Conservation (phyloP, 2,113 vertebrate species). For the Microcebus jonahi region DNA sequence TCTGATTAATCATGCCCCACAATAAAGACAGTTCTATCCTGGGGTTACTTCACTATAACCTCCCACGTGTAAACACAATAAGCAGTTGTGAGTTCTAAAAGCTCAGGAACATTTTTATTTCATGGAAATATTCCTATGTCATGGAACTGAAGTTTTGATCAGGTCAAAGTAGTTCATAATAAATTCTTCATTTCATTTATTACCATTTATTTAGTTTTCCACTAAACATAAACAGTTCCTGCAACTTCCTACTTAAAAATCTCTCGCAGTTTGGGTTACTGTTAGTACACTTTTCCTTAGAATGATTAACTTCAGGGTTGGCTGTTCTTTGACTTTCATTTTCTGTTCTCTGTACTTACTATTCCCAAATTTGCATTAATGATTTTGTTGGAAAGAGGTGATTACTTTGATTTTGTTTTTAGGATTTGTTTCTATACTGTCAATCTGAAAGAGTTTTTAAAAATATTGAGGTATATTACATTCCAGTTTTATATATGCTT, state of each 20-base stretch:
- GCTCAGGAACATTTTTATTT: slow-evolving; percentile 29
- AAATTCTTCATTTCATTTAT: slow-evolving; percentile 21
- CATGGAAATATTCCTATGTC: neutral
- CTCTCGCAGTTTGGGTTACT: neutral
- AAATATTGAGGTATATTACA: slow-evolving; percentile 40
- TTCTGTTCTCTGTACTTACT: neutral
- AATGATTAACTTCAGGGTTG: neutral
- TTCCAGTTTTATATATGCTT: neutral
- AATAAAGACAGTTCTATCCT: neutral
- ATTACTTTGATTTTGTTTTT: slow-evolving; percentile 36
- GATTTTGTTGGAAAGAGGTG: neutral
- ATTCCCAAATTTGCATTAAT: neutral
- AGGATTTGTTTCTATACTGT: slow-evolving; percentile 10
- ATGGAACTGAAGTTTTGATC: neutral
- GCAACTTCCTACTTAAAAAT: slow-evolving; percentile 40
- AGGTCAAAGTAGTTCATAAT: neutral
- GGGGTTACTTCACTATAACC: neutral
- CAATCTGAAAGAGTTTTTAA: slow-evolving; percentile 11
- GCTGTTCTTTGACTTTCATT: neutral
- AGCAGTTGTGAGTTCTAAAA: neutral
- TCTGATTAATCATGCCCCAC: neutral
- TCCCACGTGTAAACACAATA: neutral
- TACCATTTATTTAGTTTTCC: neutral
- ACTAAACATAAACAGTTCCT: neutral
- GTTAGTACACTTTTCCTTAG: neutral